Evolutionary conservation across 1,140 invertebrate genomes (phyloP).

Genomic region (Manduca sexta): DNA sequence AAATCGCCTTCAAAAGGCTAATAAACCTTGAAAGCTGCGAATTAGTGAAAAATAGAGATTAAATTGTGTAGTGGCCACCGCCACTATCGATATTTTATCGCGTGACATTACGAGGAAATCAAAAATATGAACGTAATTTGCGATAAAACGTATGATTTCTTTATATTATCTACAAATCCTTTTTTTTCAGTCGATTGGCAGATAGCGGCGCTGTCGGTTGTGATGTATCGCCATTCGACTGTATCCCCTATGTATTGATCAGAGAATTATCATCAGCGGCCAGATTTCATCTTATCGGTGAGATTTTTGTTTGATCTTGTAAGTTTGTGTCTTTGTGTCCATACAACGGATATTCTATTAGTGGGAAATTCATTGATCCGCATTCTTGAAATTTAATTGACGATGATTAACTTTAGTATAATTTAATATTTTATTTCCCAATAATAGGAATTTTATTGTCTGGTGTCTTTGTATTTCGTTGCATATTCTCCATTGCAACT

Average conservation of each 20-base stretch:
- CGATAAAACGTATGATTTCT: constrained; percentile 61
- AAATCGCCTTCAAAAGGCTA: not conserved
- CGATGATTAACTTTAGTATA: too few relatives aligned
- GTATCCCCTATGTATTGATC: not conserved
- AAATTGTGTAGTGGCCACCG: constrained; percentile 12
- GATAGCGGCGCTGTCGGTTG: constrained; percentile 57
- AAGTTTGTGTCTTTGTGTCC: too few relatives aligned
- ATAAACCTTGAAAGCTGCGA: constrained; percentile 10
- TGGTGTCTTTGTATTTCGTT: too few relatives aligned
- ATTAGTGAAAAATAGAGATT: constrained; percentile 24
- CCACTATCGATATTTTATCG: constrained; percentile 31
- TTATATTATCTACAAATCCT: constrained; percentile 55
- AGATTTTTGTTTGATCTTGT: constrained; percentile 15
- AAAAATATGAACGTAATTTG: constrained; percentile 53
- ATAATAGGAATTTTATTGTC: too few relatives aligned
- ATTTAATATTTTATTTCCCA: too few relatives aligned
- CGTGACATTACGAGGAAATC: constrained; percentile 49
- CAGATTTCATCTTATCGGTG: constrained; percentile 40
- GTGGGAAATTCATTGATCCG: too few relatives aligned
- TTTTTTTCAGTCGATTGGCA: constrained; percentile 61
- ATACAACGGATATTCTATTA: too few relatives aligned
- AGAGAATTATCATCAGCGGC: constrained; percentile 18
- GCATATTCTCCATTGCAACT: too few relatives aligned
- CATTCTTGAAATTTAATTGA: too few relatives aligned
- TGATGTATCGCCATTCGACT: constrained; percentile 28